A percentile compares a stretch with the other conserved stretches of the same genome.
Evolutionary conservation across 2,888 invertebrate species (phyloP).

Genomic region (Drosophila acutilabella): DNA sequence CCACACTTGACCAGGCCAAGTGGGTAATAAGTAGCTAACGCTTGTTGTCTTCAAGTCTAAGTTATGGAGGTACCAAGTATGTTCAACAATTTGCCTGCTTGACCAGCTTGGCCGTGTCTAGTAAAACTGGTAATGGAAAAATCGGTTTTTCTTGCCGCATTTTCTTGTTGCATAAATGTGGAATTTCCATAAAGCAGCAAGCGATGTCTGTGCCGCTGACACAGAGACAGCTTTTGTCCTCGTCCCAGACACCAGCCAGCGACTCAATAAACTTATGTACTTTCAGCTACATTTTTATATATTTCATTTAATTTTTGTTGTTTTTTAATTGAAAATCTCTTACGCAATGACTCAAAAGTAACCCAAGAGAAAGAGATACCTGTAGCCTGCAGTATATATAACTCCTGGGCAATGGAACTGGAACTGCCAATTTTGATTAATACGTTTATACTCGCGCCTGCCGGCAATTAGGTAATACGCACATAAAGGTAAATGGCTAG

Average conservation of each 20-base stretch:
- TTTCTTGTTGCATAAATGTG: conserved; percentile 77
- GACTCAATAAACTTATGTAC: conserved; percentile 6
- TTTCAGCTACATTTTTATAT: neutral
- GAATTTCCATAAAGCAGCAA: conserved; percentile 71
- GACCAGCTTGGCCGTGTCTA: conserved; percentile 54
- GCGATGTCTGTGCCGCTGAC: conserved; percentile 65
- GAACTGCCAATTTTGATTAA: conserved; percentile 68
- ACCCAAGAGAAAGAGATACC: conserved; percentile 4
- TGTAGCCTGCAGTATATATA: neutral
- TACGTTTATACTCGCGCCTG: conserved; percentile 54
- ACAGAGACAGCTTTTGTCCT: conserved; percentile 47
- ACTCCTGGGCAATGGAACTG: conserved; percentile 50
- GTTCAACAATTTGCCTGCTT: conserved; percentile 50
- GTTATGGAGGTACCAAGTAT: conserved; percentile 33
- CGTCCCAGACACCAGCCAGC: conserved; percentile 20
- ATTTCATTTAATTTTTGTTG: neutral
- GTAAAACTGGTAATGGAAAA: conserved; percentile 76
- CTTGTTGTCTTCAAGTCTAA: conserved; percentile 1
- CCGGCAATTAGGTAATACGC: conserved; percentile 68
- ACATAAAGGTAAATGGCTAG: conserved; percentile 57
- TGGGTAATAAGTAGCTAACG: conserved; percentile 8
- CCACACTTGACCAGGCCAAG: conserved; percentile 25
- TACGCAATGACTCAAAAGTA: conserved; percentile 58
- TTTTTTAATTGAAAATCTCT: conserved; percentile 65
- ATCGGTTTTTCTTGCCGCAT: conserved; percentile 60